phyloP scores from a whole-genome alignment of 2,797 vertebrate species.

The Tauraco hartlaubi region DNA sequence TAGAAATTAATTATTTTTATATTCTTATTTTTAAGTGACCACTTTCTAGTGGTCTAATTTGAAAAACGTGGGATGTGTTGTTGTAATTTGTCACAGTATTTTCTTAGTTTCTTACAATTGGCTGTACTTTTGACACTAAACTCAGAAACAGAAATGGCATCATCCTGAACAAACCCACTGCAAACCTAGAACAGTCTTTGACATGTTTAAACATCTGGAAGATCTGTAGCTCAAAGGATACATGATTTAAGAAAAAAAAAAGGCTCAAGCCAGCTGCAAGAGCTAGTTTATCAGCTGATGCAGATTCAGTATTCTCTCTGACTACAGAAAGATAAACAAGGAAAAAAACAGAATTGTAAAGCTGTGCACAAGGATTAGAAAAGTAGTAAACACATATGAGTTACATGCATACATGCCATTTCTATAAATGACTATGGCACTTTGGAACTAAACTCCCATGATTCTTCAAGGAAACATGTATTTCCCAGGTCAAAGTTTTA shows the following conservation, averaged over 20 bases:
- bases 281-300: constrained; percentile 8
- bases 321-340: background rate
- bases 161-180: background rate
- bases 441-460: background rate
- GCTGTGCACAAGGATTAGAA: constrained; percentile 5
- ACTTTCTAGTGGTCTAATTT: background rate
- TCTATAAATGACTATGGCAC: background rate
- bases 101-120: background rate
- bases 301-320: background rate
- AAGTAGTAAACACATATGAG: background rate
- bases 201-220: background rate
- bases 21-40: background rate
- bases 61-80: background rate
- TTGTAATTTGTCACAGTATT: background rate
- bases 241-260: background rate
- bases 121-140: background rate
- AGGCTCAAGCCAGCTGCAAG: background rate
- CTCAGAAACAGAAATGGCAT: background rate
- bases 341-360: background rate
- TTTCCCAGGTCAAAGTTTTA: background rate
- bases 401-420: background rate
- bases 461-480: background rate
- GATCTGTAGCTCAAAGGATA: background rate
- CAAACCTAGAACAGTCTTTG: background rate
- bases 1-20: background rate